Base-by-base conservation (phyloP, 2,888 invertebrate genomes). In the Stramonita haemastoma region DNA sequence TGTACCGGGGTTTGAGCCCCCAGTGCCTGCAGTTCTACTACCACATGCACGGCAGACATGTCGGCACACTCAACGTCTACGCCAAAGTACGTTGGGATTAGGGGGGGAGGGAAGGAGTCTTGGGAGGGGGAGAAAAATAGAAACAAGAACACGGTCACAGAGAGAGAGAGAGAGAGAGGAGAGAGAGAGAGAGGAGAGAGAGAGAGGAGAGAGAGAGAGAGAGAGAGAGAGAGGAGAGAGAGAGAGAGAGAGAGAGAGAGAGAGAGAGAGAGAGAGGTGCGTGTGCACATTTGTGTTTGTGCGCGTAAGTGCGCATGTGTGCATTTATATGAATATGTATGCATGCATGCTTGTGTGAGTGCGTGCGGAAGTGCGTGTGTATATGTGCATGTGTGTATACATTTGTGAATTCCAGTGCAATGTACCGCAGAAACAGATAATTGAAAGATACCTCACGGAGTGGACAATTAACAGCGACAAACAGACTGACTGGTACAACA, bases 21-120 rank as follows among this genome's bases (percentile, higher is more conserved):
- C 95, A 95, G 90, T 95, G 95, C 90, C 90, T 95, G 5, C 93
- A 93, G 89, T 95, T 95, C 89, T 94, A 91, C 88, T 95, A 94
- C 83, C 94, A 95, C 90, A 95, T 95, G 95, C 89, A 92, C 70
- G 95, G 95, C 2, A 87, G 92, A 13, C 93, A 94, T 22, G 77
- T 88, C 66, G 88, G 88, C 83, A 88, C 88, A 1, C 88, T 88
- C 83, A 88, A 88, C n/a, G 88, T 88, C 34, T 88, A 88, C 36
- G 88, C 88, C 26, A 79, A 88, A 83, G 88, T 88, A 34, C 15
- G 17, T 19, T 79, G 92, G 13, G 93, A 94, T 6, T 4, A 13
- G 87, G 90, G 91, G 15, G 94, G 94, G 0, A 94, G 93, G 19
- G 92, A 5, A 36, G 85, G 19, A 60, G 60, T 60, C 11, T 19